Conservation (phyloP, 2,888 invertebrate species). For the Parascotia fuliginaria region DNA sequence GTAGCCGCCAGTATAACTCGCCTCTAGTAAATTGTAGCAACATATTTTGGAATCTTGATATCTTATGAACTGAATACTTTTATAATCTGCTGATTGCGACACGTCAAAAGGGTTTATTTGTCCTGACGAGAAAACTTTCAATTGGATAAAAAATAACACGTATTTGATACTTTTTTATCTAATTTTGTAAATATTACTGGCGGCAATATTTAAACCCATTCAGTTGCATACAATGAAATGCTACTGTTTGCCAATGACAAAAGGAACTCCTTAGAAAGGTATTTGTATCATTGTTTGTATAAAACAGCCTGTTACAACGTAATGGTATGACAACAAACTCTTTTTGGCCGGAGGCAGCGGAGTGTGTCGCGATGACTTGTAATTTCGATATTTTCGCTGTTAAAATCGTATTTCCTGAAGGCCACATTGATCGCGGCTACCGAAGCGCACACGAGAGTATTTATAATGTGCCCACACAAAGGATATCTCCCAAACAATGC, state of each 20-base stretch:
- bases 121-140: too few relatives aligned
- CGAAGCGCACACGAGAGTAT: constrained; percentile 73
- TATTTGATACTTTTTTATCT: neutral
- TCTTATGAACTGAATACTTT: neutral
- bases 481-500: constrained; percentile 69
- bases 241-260: constrained; percentile 33
- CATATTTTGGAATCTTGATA: neutral
- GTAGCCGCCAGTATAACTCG: constrained; percentile 10
- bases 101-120: too few relatives aligned
- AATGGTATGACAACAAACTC: constrained; percentile 76
- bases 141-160: too few relatives aligned
- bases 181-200: neutral
- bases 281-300: constrained; percentile 64
- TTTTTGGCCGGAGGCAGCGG: constrained; percentile 79
- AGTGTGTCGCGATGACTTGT: constrained; percentile 80
- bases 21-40: too few relatives aligned
- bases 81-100: too few relatives aligned
- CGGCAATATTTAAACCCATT: constrained; percentile 32
- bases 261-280: constrained; percentile 49
- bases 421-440: constrained; percentile 72
- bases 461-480: constrained; percentile 69
- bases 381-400: constrained; percentile 83
- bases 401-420: constrained; percentile 84
- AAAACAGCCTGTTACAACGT: constrained; percentile 68
- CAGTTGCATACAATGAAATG: constrained; percentile 20